Evolutionary conservation across 2,113 vertebrate genomes (phyloP), one percentile per base, ranked within the genome.

Genomic region (Halcyon malimbica): DNA sequence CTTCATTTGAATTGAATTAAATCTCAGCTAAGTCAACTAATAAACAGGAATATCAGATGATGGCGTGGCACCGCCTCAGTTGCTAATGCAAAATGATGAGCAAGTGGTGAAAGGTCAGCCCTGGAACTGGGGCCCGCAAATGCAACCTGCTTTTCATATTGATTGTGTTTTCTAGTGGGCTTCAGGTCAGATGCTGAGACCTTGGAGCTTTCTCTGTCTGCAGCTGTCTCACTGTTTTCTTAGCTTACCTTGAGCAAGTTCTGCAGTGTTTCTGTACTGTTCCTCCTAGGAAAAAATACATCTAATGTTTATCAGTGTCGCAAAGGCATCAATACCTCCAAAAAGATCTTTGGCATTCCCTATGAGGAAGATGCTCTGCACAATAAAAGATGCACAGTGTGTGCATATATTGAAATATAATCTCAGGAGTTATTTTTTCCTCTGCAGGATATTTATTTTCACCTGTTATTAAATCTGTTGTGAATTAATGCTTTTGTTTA

Each of bases 1-100:
- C 87, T 97, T 93, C 59, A 37, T 94, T 96, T 92, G 76, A 87
- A 79, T 84, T 57, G 83, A 54, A 88, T 80, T 88, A 76, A 89
- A 83, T 84, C 68, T 92, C 94, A 96, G 46, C 90, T 86, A 96
- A 95, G 87, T 82, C 82, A 75, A 94, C 76, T 94, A 96, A 94
- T 91, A 95, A 96, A 88, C 74, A 78, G 91, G 85, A 94, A 68
- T 94, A 95, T 69, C 87, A 70, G 92, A 68, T 2, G 2, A 56
- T 29, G 18, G 85, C 62, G 67, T 6, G 25, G 89, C 9, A 96
- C 88, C 83, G 44, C 79, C 94, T 77, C 89, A 69, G 83, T 6
- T 60, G 23, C 94, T 97, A 96, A 93, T 76, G 60, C 74, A 91
- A 82, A 96, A 59, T 46, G 92, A 89, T 88, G 86, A 93, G 77